Evolutionary conservation across 2,797 vertebrate genomes (phyloP).

Genomic region (Phalloptychus januarius): DNA sequence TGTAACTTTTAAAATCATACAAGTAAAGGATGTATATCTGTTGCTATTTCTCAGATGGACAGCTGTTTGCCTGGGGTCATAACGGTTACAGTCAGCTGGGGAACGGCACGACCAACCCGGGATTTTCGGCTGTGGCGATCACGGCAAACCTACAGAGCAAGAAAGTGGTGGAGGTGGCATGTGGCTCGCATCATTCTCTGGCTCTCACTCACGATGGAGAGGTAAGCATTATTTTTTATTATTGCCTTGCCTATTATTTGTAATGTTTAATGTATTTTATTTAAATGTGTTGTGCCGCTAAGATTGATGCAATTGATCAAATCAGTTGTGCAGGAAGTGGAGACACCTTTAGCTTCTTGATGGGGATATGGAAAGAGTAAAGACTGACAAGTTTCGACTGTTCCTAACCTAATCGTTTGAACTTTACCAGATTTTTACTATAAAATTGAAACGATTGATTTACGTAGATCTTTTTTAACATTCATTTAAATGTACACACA

Average conservation of each 20-base stretch:
- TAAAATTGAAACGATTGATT: no score
- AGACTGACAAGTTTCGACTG: neutral
- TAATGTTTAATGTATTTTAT: neutral
- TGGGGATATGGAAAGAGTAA: neutral
- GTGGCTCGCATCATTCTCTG: conserved; percentile 95
- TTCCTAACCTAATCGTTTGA: neutral
- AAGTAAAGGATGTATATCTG: neutral
- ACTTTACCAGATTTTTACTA: no score
- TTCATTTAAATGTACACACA: no score
- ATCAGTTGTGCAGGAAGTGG: neutral
- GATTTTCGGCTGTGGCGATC: conserved; percentile 85
- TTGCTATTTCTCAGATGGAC: conserved; percentile 82
- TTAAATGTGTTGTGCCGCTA: neutral
- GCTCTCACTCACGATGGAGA: conserved; percentile 89
- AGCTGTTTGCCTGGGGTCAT: conserved; percentile 93
- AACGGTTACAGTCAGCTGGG: conserved; percentile 95
- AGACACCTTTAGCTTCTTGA: neutral
- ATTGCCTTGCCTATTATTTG: neutral
- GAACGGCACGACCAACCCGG: conserved; percentile 90
- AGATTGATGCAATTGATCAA: no score
- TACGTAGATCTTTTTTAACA: no score
- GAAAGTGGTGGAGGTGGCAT: conserved; percentile 89
- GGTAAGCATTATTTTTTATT: conserved; percentile 71
- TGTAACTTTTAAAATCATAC: no score
- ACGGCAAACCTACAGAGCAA: conserved; percentile 87